Evolutionary conservation across 1,140 invertebrate species (phyloP).

Genomic region (Odontomachus brunneus): DNA sequence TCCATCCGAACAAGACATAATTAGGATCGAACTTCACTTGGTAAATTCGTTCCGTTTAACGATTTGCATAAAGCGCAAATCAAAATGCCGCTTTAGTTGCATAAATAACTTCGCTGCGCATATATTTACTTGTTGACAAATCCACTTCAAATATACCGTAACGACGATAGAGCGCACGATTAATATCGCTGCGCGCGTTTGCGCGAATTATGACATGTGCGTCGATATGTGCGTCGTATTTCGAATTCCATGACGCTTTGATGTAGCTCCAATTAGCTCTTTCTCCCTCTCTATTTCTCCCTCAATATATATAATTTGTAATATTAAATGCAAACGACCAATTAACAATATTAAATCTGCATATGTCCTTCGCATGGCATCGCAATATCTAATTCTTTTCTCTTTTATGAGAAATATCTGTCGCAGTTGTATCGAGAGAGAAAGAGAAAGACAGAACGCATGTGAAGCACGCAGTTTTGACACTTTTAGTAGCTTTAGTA

Average conservation of each 20-base stretch:
- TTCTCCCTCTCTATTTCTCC: not conserved
- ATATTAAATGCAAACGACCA: constrained; percentile 33
- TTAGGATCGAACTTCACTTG: too few species aligned
- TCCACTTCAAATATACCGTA: not conserved
- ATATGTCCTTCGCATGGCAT: constrained; percentile 8
- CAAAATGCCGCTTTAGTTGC: constrained; percentile 8
- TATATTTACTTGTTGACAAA: constrained; percentile 6
- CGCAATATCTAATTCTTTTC: constrained; percentile 30
- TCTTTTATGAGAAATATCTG: too few species aligned
- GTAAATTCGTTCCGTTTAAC: too few species aligned
- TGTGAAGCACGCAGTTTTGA: too few species aligned
- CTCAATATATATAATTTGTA: not conserved
- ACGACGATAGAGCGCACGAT: constrained; percentile 7
- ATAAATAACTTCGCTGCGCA: constrained; percentile 24
- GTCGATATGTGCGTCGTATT: constrained; percentile 6
- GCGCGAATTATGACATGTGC: not conserved
- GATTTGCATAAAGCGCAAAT: constrained; percentile 29
- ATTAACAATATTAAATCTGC: constrained; percentile 24
- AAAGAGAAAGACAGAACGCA: too few species aligned
- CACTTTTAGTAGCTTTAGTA: too few species aligned
- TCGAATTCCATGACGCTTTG: constrained; percentile 46
- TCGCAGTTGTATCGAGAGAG: too few species aligned
- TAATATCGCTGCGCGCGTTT: not conserved
- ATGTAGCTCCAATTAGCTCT: constrained; percentile 35
- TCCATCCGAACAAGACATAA: too few species aligned